phyloP scores from a whole-genome alignment of 2,888 invertebrate genomes.

The Macrophya alboannulata region DNA sequence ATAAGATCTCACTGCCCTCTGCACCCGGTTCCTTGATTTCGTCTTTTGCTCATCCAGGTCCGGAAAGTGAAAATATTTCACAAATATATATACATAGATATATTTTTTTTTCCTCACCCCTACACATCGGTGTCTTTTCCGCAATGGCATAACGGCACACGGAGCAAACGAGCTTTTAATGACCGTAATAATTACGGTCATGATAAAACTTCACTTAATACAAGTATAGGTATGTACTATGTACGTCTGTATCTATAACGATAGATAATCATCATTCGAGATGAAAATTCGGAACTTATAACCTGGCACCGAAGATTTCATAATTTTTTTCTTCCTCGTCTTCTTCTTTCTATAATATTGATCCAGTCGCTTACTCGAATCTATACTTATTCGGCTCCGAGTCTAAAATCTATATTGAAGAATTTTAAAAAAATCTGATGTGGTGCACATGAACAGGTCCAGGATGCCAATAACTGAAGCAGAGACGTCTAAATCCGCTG shows the following conservation, averaged over 20 bases:
- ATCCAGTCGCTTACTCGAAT: background rate
- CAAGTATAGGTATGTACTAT: background rate
- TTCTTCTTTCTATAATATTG: background rate
- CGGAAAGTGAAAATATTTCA: background rate
- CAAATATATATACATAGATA: background rate
- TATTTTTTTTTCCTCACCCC: background rate
- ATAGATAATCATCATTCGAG: background rate
- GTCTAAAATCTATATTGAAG: background rate
- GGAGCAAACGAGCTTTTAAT: conserved; percentile 5
- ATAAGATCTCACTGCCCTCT: background rate
- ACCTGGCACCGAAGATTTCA: too few species aligned
- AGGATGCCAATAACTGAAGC: conserved; percentile 5
- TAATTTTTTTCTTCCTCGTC: background rate
- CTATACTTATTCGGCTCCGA: background rate
- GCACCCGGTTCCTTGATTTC: background rate
- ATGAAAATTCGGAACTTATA: background rate
- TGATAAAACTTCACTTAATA: background rate
- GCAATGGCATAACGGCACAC: background rate
- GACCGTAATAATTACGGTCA: background rate
- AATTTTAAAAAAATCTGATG: background rate
- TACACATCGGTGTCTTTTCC: background rate
- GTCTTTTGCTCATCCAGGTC: background rate
- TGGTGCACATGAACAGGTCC: background rate
- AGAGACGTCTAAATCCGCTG: conserved; percentile 1
- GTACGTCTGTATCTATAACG: background rate